A percentile compares a stretch with the other conserved stretches of the same genome.
Evolutionary conservation across 2,888 invertebrate genomes (phyloP).

Genomic region (Imbricaverruca yamaguchii): DNA sequence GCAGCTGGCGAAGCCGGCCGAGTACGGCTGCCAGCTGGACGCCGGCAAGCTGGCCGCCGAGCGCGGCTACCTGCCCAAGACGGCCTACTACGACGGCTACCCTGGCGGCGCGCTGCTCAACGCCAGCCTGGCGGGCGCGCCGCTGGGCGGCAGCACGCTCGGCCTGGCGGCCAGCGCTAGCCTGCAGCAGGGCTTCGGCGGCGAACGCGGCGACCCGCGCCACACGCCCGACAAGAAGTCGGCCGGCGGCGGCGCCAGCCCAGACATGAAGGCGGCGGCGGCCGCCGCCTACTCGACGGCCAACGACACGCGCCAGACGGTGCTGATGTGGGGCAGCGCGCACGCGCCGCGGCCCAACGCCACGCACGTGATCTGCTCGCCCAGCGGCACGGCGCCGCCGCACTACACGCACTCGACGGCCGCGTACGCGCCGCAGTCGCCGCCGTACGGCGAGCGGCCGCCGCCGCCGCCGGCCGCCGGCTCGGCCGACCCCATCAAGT

Average conservation of each 20-base stretch:
- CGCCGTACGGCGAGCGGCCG: conserved; percentile 35
- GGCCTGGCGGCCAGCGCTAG: conserved; percentile 27
- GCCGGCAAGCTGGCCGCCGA: conserved; percentile 31
- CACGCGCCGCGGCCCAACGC: conserved; percentile 36
- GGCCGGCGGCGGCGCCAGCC: neutral
- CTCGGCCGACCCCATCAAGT: conserved; percentile 29
- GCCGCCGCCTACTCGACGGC: conserved; percentile 35
- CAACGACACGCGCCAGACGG: conserved; percentile 69
- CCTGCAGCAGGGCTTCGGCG: neutral
- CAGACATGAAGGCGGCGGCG: conserved; percentile 29
- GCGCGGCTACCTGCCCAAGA: conserved; percentile 30
- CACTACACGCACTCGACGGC: conserved; percentile 30
- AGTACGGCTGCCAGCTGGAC: conserved; percentile 26
- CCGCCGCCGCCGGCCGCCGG: conserved; percentile 28
- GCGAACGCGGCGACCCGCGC: conserved; percentile 23
- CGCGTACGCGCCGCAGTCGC: conserved; percentile 40
- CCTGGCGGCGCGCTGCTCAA: conserved; percentile 29
- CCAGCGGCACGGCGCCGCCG: conserved; percentile 36
- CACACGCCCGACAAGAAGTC: conserved; percentile 24
- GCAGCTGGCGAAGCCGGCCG: conserved; percentile 28
- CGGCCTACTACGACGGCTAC: conserved; percentile 32
- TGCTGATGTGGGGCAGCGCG: conserved; percentile 76
- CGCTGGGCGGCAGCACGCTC: conserved; percentile 23
- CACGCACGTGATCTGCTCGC: conserved; percentile 22
- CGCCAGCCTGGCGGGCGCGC: neutral